Evolutionary conservation across 2,888 invertebrate species (phyloP), one percentile per base, ranked within the genome.

Genomic region (Agrilus cyanescens): DNA sequence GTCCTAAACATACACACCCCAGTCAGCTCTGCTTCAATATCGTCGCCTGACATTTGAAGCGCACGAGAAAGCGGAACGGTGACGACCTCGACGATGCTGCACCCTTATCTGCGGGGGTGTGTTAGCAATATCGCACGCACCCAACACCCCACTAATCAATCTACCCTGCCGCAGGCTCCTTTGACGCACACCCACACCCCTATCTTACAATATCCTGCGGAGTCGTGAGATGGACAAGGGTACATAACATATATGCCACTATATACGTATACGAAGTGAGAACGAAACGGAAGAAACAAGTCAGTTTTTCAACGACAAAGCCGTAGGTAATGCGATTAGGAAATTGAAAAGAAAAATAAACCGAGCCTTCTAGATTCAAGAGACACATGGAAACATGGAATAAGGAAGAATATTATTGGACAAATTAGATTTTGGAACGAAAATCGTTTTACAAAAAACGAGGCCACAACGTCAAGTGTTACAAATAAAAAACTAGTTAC

Each of bases 141-240:
- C 60, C 60, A 52, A 57, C 59, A 61, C 61, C 61, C 61, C 60
- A 62, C 62, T 62, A 61, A 62, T 62, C 62, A 63, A 63, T 63
- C 62, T 60, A 60, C 58, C 53, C 57, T 57, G 53, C 52, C 48
- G 49, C 49, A 51, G 47, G 52, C 50, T 49, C 50, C 51, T 51
- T 52, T 48, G 44, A 49, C 52, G 43, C 45, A 47, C 45, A 38
- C 39, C 43, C 25, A 25, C 8, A 25, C 42, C 49, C 48, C 50
- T 43, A 41, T 48, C 52, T 41, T 47, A 41, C 42, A 43, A 38
- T 38, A 36, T 35, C 49, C 43, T 35, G 46, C 43, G 40, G 43
- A 38, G 41, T 25, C 25, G 25, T 25, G 25, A 25, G 45, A 47
- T 47, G 52, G 52, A 52, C 52, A 52, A 52, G 52, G 50, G 52